Evolutionary conservation across 2,113 vertebrate genomes (phyloP).

Genomic region (Eleginops maclovinus): DNA sequence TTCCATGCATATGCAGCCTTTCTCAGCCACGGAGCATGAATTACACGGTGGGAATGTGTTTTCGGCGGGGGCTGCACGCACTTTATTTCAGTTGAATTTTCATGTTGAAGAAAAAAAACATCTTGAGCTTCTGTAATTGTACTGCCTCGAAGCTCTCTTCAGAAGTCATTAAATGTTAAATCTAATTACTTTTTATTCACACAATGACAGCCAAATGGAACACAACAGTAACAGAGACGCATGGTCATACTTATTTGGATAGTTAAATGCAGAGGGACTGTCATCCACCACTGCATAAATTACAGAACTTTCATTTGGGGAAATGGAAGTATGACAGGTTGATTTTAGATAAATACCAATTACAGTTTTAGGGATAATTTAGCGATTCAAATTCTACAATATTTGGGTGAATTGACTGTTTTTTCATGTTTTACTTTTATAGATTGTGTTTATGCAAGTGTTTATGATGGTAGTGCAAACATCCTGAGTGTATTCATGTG

Average conservation of each 20-base stretch:
- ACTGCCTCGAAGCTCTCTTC: constrained; percentile 39
- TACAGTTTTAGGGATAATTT: not conserved
- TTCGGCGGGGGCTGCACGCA: constrained; percentile 23
- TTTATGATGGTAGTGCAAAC: not conserved
- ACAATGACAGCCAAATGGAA: constrained; percentile 44
- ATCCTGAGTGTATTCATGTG: not conserved
- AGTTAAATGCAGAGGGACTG: not conserved
- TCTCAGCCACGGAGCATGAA: constrained; percentile 29
- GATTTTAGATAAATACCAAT: not conserved
- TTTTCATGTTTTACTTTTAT: not conserved
- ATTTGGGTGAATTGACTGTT: not conserved
- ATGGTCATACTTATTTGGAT: not conserved
- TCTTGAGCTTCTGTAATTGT: constrained; percentile 47
- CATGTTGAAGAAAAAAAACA: constrained; percentile 33
- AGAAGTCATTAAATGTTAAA: constrained; percentile 43
- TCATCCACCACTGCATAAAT: not conserved
- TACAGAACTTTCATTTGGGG: not conserved
- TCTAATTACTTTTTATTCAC: constrained; percentile 44
- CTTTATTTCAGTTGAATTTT: constrained; percentile 58
- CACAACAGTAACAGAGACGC: constrained; percentile 29
- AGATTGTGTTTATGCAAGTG: not conserved
- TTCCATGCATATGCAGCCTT: constrained; percentile 66
- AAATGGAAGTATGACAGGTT: not conserved
- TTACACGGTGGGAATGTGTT: constrained; percentile 52
- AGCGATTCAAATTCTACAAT: constrained; percentile 3